Evolutionary conservation across 2,113 vertebrate species (phyloP).

Genomic region (Ctenodactylus gundi): DNA sequence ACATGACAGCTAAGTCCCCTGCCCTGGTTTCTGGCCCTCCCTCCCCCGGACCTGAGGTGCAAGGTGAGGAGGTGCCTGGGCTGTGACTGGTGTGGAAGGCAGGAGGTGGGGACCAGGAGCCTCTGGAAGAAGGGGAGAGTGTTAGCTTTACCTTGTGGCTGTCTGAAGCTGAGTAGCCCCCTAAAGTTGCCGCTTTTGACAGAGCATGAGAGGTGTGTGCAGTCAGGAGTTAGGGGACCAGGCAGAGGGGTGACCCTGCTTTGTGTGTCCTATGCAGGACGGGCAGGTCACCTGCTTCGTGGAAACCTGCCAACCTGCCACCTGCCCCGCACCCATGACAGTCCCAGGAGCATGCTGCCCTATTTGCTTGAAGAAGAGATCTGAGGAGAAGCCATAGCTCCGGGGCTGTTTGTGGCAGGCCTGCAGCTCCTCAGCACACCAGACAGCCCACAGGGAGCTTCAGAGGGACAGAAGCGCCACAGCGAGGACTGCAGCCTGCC

Average conservation of each 20-base stretch:
- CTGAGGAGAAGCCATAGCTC: conserved; percentile 72
- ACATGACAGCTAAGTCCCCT: too few relatives aligned
- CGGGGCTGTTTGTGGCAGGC: conserved; percentile 44
- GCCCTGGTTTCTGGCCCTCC: too few relatives aligned
- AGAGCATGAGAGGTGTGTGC: neutral
- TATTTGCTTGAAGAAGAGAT: conserved; percentile 81
- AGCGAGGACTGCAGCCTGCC: conserved; percentile 61
- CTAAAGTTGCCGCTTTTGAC: too few relatives aligned
- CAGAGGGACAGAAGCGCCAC: conserved; percentile 52
- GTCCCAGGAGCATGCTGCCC: conserved; percentile 92
- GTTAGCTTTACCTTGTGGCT: neutral
- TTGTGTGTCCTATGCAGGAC: conserved; percentile 78
- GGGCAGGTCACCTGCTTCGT: conserved; percentile 96
- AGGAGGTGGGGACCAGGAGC: too few relatives aligned
- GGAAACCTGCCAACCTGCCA: conserved; percentile 87
- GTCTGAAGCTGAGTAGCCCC: neutral
- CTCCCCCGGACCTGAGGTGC: too few relatives aligned
- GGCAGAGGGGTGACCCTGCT: neutral
- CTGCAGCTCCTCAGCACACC: conserved; percentile 66
- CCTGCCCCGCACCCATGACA: conserved; percentile 87
- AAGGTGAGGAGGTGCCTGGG: too few relatives aligned
- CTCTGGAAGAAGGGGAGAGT: too few relatives aligned
- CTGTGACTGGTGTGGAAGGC: too few relatives aligned
- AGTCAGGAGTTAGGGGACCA: neutral
- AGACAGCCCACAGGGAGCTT: conserved; percentile 65